Evolutionary conservation across 2,113 vertebrate species (phyloP).

Genomic region (Malurus cyaneus): DNA sequence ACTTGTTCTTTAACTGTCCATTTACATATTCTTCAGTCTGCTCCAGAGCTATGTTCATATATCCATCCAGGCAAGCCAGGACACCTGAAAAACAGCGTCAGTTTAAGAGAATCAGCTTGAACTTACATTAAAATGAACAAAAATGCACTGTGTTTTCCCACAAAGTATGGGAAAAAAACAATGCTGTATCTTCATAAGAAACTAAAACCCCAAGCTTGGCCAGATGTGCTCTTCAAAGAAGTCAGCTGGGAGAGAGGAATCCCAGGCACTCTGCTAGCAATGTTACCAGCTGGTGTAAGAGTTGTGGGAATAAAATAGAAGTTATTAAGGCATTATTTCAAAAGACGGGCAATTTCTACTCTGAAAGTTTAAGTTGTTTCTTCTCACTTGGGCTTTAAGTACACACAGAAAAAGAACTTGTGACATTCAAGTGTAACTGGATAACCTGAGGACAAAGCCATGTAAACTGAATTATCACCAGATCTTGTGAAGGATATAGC

Average conservation of each 20-base stretch:
- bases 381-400: background rate
- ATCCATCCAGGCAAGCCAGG: constrained; percentile 95
- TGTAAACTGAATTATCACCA: background rate
- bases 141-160: background rate
- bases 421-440: background rate
- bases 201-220: background rate
- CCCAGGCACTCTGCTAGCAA: background rate
- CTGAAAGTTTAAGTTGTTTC: background rate
- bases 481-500: background rate
- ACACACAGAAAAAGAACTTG: background rate
- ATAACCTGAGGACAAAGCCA: background rate
- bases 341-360: background rate
- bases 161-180: background rate
- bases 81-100: constrained; percentile 80
- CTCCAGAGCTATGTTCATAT: constrained; percentile 99
- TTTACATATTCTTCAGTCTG: constrained; percentile 99
- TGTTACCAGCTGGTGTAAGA: background rate
- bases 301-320: background rate
- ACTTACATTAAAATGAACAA: background rate
- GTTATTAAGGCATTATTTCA: background rate
- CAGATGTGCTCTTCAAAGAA: background rate
- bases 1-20: constrained; percentile 98
- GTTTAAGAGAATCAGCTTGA: background rate
- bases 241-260: background rate
- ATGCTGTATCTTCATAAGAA: background rate